Base-by-base conservation (phyloP, 1,140 invertebrate species). In the Musca domestica region DNA sequence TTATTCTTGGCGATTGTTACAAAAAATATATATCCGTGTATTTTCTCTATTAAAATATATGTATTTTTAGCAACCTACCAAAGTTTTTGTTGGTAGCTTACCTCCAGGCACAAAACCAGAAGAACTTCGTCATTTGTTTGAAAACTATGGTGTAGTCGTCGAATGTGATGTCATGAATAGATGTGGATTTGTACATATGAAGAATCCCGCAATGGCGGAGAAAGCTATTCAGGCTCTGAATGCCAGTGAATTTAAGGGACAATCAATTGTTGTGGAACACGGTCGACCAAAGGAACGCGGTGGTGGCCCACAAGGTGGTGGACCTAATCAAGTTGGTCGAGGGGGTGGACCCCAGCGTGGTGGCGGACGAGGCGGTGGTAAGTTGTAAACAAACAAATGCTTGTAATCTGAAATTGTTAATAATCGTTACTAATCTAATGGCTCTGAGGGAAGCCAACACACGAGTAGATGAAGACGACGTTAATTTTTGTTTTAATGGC, bases 111-210 rank as follows among this genome's bases (percentile, higher is more conserved):
- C 87, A 46, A 89, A 88, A 70, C 85, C 88, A 47, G 87, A 89
- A 71, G 89, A 91, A 68, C 81, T 91, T 19, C 81, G 88, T 30
- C 86, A 85, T 69, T 81, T 91, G 15, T 91, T 91, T 78, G 86
- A 89, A 69, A 85, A 87, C 19, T 91, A 88, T 78, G 90, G 90
- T 25, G 83, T 84, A 9, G 90, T 92, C 0, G 89, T 88, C 52
- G 90, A 92, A 83, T 91, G 89, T 80, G 90, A 91, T 76, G 88
- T 91, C 47, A 88, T 91, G 77, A 91, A 91, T 75, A 83, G 87
- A 30, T 91, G 89, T 79, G 90, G 89, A 6, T 92, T 92, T 78
- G 87, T 92, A 10, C 90, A 92, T 79, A 86, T 92, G 86, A 87
- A 90, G 74, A 88, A 88, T 19, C 83, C 86, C 68, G 88, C 90